phyloP scores from a whole-genome alignment of 1,140 invertebrate genomes.

The Orius insidiosus region DNA sequence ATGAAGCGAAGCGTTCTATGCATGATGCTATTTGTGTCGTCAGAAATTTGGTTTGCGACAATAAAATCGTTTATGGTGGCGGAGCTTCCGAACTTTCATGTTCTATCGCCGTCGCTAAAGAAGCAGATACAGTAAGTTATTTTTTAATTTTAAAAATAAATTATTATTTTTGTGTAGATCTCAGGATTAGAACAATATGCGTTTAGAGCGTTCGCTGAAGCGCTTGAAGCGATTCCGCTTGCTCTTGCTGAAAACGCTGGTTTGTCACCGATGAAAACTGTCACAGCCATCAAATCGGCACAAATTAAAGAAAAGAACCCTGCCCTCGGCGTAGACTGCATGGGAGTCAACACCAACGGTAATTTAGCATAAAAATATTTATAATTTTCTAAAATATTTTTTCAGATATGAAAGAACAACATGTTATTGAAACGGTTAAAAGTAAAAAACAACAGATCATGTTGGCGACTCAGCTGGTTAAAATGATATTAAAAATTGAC shows the following conservation, averaged over 20 bases:
- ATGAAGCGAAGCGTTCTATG: constrained; percentile 91
- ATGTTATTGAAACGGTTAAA: constrained; percentile 92
- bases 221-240: constrained; percentile 84
- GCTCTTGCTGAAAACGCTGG: constrained; percentile 96
- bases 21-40: constrained; percentile 97
- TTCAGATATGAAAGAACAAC: constrained; percentile 85
- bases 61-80: constrained; percentile 91
- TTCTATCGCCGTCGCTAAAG: constrained; percentile 69
- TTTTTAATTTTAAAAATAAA: constrained; percentile 1
- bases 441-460: constrained; percentile 96
- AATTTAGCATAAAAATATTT: constrained; percentile 19
- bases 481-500: constrained; percentile 99
- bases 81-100: constrained; percentile 93
- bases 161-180: constrained; percentile 31
- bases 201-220: constrained; percentile 88
- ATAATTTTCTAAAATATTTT: not conserved
- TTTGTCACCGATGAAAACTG: constrained; percentile 73
- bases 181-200: constrained; percentile 94
- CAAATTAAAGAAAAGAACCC: constrained; percentile 77
- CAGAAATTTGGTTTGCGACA: constrained; percentile 83
- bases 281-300: constrained; percentile 81
- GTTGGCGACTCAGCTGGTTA: constrained; percentile 90
- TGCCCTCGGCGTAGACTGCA: constrained; percentile 87
- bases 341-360: constrained; percentile 65
- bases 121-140: constrained; percentile 49